These are phyloP conservation scores for Siderastrea radians DNA, from an alignment of 92 coral and sea anemone species.

Conservation along the genomic window DNA sequence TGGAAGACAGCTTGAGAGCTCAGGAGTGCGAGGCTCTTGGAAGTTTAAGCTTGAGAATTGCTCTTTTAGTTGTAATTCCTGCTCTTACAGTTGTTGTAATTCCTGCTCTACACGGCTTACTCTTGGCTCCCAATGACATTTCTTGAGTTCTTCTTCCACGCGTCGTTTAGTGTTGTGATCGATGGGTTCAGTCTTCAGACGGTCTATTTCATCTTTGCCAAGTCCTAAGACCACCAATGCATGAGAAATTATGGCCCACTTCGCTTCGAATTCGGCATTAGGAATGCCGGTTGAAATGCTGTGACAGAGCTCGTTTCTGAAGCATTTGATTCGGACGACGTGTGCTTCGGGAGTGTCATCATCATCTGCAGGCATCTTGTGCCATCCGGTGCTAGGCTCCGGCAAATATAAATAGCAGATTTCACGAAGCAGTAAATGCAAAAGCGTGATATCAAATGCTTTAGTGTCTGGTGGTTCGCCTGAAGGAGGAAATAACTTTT, in stretches of 20 bases:
- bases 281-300: conserved; percentile 20
- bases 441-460: conserved; percentile 66
- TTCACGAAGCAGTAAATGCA: conserved; percentile 55
- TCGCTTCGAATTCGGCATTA: conserved; percentile 21
- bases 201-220: conserved; percentile 27
- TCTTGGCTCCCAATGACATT: neutral
- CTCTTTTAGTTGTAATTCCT: neutral
- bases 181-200: conserved; percentile 39
- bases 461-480: conserved; percentile 52
- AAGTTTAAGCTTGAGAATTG: neutral
- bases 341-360: conserved; percentile 52
- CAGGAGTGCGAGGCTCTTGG: neutral
- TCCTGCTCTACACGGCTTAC: neutral
- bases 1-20: conserved; percentile 13
- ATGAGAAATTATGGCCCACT: conserved; percentile 35
- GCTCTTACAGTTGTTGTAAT: neutral
- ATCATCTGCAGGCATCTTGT: conserved; percentile 53
- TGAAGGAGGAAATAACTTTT: conserved; percentile 44
- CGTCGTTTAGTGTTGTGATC: neutral
- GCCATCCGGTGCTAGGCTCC: conserved; percentile 67
- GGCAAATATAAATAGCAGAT: conserved; percentile 29
- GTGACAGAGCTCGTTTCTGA: conserved; percentile 65
- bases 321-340: conserved; percentile 50
- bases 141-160: neutral
- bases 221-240: conserved; percentile 39